Conservation (phyloP, 2,888 invertebrate species). For the Megalurothrips usitatus region DNA sequence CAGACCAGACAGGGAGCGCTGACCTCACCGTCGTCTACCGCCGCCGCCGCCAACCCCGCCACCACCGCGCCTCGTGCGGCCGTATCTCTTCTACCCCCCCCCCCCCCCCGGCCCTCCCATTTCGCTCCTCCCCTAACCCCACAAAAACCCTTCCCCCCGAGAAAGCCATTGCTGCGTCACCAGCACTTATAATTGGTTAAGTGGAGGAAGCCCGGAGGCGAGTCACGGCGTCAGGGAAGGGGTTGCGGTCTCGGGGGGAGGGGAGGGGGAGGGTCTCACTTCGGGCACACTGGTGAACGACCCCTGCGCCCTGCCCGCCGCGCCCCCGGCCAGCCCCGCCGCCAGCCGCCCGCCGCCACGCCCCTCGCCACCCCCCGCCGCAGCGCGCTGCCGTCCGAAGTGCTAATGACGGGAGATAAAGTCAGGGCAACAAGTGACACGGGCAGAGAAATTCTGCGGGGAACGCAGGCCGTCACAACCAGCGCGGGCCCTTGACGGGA, state of each 20-base stretch:
- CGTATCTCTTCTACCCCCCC: neutral
- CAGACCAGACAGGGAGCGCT: neutral
- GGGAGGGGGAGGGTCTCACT: neutral
- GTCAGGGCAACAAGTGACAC: too few relatives aligned
- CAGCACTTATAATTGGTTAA: conserved; percentile 23
- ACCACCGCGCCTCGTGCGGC: neutral
- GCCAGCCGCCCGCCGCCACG: neutral
- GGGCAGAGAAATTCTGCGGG: too few relatives aligned
- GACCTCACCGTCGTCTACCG: neutral
- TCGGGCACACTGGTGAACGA: neutral
- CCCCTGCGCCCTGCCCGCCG: neutral
- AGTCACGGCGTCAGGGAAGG: neutral
- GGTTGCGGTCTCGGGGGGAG: neutral
- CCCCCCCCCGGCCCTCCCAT: neutral
- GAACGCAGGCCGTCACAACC: too few relatives aligned
- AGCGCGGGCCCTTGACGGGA: too few relatives aligned
- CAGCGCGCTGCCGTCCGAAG: neutral
- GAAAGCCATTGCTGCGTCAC: conserved; percentile 9
- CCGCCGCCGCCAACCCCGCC: neutral
- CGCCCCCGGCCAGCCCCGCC: neutral
- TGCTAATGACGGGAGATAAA: neutral
- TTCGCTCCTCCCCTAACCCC: neutral
- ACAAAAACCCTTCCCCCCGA: neutral
- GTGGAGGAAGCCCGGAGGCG: neutral
- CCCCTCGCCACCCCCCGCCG: neutral